Evolutionary conservation across 2,113 vertebrate genomes (phyloP).

Genomic region (Aleadryas rufinucha): DNA sequence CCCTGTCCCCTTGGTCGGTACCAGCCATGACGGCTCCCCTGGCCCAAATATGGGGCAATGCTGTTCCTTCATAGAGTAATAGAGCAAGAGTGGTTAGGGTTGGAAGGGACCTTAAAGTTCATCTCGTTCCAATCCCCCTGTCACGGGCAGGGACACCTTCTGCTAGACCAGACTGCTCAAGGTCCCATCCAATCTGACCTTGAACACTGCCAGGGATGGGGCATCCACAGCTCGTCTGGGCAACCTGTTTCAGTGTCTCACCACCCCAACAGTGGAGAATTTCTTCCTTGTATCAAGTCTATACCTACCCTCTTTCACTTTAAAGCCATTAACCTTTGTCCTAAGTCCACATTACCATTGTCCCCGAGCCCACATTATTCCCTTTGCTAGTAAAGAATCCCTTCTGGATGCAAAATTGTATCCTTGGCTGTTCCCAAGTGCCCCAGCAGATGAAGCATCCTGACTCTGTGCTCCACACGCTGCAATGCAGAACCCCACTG

Average conservation of each 20-base stretch:
- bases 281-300: no score
- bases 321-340: not conserved
- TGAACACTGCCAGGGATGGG: not conserved
- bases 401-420: not conserved
- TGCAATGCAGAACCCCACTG: no score
- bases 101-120: not conserved
- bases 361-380: rapidly evolving
- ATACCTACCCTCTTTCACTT: not conserved
- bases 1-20: rapidly evolving
- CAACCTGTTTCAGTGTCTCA: not conserved
- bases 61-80: not conserved
- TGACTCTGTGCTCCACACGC: rapidly evolving
- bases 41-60: rapidly evolving
- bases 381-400: rapidly evolving
- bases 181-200: not conserved
- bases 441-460: not conserved
- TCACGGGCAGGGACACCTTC: not conserved
- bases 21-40: rapidly evolving
- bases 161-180: not conserved
- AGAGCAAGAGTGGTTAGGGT: no score
- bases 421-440: not conserved
- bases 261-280: not conserved
- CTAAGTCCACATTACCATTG: not conserved
- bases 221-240: not conserved
- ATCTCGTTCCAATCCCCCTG: not conserved